Conservation (phyloP, 2,113 vertebrate species). For the Epinephelus moara region DNA sequence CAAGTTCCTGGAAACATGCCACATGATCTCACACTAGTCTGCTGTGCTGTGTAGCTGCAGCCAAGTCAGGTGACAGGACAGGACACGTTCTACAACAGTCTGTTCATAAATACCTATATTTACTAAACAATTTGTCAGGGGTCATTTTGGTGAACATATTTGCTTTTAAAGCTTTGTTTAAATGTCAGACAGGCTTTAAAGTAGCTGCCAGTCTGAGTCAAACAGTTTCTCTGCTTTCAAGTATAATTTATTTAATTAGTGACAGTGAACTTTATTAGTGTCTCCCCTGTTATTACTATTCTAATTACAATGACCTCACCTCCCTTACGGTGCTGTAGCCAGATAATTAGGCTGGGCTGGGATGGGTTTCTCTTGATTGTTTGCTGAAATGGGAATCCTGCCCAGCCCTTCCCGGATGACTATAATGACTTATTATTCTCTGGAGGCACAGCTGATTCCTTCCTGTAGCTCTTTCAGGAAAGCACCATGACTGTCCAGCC, state of each 20-base stretch:
- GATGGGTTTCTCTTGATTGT: constrained; percentile 30
- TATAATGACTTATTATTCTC: constrained; percentile 30
- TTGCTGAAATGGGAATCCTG: constrained; percentile 17
- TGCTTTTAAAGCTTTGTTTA: not conserved
- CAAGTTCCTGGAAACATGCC: constrained; percentile 4
- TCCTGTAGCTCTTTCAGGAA: constrained; percentile 6
- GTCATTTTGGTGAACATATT: not conserved
- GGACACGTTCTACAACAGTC: not conserved
- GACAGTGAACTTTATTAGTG: not conserved
- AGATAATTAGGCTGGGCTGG: constrained; percentile 17
- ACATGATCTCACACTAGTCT: not conserved
- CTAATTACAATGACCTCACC: constrained; percentile 3
- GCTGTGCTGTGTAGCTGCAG: not conserved
- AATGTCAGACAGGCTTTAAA: not conserved
- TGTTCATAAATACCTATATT: not conserved
- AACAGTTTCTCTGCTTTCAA: not conserved
- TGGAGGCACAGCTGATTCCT: constrained; percentile 26
- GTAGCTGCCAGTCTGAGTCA: not conserved
- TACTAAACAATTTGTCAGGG: not conserved
- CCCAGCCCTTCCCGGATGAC: constrained; percentile 47
- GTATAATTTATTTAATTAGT: not conserved
- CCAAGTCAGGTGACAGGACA: not conserved
- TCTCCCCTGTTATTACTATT: not conserved
- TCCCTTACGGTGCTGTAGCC: not conserved
- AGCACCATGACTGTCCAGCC: not conserved